A percentile compares a stretch with the other conserved stretches of the same genome.
These are phyloP conservation scores for Imbricaverruca yamaguchii DNA, from an alignment of 2,888 invertebrate species.

Conservation along the genomic window DNA sequence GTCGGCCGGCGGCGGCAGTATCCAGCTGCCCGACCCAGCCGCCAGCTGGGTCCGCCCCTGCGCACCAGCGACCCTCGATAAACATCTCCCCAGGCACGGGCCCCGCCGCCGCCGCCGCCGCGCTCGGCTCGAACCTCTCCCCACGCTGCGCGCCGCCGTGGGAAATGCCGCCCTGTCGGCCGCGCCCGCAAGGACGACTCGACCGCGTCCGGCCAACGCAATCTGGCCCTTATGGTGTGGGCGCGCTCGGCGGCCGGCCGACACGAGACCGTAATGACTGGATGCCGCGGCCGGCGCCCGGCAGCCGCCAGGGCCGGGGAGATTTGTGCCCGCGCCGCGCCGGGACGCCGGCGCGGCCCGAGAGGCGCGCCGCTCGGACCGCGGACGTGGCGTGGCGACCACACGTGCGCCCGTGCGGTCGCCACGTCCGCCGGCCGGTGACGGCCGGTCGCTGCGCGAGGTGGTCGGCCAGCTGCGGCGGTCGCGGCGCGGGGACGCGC, in stretches of 20 bases:
- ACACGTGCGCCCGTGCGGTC: no score
- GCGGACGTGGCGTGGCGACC: no score
- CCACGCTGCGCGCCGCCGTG: background rate
- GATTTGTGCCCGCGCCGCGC: no score
- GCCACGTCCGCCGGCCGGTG: no score
- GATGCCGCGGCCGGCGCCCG: no score
- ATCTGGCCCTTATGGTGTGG: background rate
- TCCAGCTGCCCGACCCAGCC: background rate
- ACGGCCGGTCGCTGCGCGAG: no score
- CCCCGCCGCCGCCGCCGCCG: background rate
- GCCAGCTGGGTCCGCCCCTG: background rate
- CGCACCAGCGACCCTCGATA: background rate
- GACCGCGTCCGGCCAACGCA: background rate
- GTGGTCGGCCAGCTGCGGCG: no score
- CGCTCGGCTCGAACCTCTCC: background rate
- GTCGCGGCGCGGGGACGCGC: background rate
- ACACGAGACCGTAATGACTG: conserved; percentile 3
- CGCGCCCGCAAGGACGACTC: background rate
- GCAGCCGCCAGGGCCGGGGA: no score
- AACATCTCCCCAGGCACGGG: conserved; percentile 8
- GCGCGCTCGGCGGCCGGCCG: background rate
- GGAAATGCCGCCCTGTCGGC: background rate
- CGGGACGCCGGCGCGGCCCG: no score
- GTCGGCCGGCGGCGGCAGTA: background rate
- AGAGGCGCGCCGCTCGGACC: no score